Evolutionary conservation across 2,797 vertebrate species (phyloP).

Genomic region (Pseudotriccus pelzelni): DNA sequence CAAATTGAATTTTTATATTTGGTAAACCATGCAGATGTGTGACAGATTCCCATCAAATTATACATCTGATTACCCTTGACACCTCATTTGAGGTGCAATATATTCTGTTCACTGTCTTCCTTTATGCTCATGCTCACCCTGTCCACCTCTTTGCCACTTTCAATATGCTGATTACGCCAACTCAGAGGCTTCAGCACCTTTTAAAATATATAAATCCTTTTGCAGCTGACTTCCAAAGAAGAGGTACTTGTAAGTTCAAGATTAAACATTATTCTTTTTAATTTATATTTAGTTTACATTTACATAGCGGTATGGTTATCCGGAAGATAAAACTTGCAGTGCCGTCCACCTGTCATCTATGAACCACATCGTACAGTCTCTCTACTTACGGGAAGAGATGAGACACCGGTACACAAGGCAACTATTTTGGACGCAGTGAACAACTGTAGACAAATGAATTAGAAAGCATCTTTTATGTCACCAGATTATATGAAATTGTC

Average conservation of each 20-base stretch:
- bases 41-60: not conserved
- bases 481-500: not conserved
- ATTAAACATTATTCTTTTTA: not conserved
- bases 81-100: not conserved
- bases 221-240: not conserved
- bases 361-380: not conserved
- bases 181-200: not conserved
- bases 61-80: not conserved
- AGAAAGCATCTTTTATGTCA: not conserved
- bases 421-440: not conserved
- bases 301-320: not conserved
- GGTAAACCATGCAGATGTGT: not conserved
- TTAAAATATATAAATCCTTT: not conserved
- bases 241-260: not conserved
- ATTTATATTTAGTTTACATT: not conserved
- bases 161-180: not conserved
- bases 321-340: not conserved
- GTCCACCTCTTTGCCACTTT: not conserved
- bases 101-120: not conserved
- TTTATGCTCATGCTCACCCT: not conserved
- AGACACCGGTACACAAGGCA: not conserved
- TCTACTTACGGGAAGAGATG: not conserved
- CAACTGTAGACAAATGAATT: not conserved
- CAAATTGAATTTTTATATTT: not conserved
- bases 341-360: not conserved